phyloP scores from a whole-genome alignment of 2,888 invertebrate species.

The Mythimna ferrago region DNA sequence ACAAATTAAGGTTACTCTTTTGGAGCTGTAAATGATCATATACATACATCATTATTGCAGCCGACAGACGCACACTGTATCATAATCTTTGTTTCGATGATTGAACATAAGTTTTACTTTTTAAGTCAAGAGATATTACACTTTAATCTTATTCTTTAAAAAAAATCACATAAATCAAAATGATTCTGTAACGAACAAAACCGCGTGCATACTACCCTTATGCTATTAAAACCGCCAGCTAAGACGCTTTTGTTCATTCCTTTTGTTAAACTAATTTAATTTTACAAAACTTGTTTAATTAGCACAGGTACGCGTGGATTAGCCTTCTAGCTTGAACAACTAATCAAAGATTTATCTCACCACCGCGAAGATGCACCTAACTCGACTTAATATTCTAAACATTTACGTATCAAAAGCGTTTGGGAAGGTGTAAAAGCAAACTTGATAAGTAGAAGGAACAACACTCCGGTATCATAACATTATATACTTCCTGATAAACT shows the following conservation, averaged over 20 bases:
- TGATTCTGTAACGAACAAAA: conserved; percentile 27
- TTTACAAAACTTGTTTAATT: conserved; percentile 60
- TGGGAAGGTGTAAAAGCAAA: conserved; percentile 51
- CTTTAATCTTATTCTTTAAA: conserved; percentile 5
- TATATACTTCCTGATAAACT: conserved; percentile 68
- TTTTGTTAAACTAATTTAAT: conserved; percentile 55
- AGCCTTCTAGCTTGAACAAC: conserved; percentile 47
- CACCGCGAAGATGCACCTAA: conserved; percentile 49
- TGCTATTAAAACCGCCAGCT: conserved; percentile 22
- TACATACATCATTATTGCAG: too few species aligned
- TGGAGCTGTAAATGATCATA: too few species aligned
- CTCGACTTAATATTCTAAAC: conserved; percentile 57
- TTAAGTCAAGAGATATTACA: not conserved
- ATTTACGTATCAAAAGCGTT: conserved; percentile 55
- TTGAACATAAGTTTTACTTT: not conserved
- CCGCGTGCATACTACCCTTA: conserved; percentile 25
- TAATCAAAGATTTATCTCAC: conserved; percentile 58
- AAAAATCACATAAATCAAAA: conserved; percentile 21
- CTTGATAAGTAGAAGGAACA: conserved; percentile 63
- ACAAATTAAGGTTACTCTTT: conserved; percentile 25
- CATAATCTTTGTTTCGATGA: too few species aligned
- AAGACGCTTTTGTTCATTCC: conserved; percentile 52
- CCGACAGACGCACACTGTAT: too few species aligned
- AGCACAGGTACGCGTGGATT: conserved; percentile 42
- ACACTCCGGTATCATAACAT: conserved; percentile 57